Evolutionary conservation across 2,113 vertebrate genomes (phyloP).

Genomic region (Cyprinodon tularosa): DNA sequence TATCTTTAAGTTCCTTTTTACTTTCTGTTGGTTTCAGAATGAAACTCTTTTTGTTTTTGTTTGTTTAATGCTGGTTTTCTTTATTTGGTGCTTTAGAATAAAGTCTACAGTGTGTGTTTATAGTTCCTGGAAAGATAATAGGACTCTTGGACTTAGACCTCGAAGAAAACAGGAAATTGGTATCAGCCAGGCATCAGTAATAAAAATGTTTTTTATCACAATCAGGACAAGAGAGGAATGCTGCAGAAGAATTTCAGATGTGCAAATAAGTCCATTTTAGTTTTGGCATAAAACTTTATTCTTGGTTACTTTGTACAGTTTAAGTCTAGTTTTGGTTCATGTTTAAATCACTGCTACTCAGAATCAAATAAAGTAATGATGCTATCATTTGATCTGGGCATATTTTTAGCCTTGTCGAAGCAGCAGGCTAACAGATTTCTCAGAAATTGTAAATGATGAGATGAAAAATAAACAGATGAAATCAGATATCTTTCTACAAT

Average conservation of each 20-base stretch:
- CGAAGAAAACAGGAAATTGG: background rate
- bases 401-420: background rate
- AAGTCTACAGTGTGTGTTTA: background rate
- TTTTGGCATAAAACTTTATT: background rate
- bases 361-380: background rate
- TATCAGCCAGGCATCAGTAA: background rate
- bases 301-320: background rate
- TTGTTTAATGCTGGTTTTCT: background rate
- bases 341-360: background rate
- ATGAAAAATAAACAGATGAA: background rate
- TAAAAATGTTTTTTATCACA: background rate
- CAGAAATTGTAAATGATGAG: background rate
- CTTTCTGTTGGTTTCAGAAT: background rate
- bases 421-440: background rate
- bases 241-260: background rate
- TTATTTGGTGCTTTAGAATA: background rate
- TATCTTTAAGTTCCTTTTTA: too few species aligned
- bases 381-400: background rate
- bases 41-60: background rate
- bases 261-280: background rate
- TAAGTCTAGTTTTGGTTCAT: background rate
- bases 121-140: background rate
- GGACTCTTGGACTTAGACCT: background rate
- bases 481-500: background rate
- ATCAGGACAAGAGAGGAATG: background rate